Evolutionary conservation across 2,888 invertebrate genomes (phyloP), one percentile per base, ranked within the genome.

Genomic region (Callyntrura guangdongensis): DNA sequence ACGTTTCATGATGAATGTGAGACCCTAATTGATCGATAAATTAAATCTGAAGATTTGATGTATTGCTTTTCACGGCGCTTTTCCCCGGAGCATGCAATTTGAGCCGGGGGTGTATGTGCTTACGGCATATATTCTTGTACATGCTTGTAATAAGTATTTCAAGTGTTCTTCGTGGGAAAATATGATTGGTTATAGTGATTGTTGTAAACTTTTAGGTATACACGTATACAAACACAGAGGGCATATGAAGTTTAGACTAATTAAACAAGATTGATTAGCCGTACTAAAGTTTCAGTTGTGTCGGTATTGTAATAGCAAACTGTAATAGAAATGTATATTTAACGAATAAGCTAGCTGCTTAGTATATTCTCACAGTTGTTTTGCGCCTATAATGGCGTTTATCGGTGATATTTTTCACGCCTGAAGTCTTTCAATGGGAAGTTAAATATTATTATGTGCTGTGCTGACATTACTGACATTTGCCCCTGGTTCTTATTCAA

Each of bases 191-290:
- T n/a, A n/a, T n/a, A n/a, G 20, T 59, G 8, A 59, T 77, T 20
- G 47, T 49, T 20, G 20, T 27, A 14, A 45, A n/a, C 17, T 64
- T 12, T 64, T 11, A 22, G n/a, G 20, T n/a, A n/a, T n/a, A n/a
- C n/a, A n/a, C n/a, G 3, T 22, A 6, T n/a, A 9, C 14, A 2
- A 9, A 14, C 12, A 53, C 11, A 53, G 14, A 17, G 59, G 14
- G 25, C 17, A 22, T 11, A 53, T 64, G 64, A 67, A 67, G 67
- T 49, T 14, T 25, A 49, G 67, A 67, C 47, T 67, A 83, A 83
- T 83, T 83, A 83, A 82, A 64, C 17, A 82, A 82, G 82, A 82
- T 82, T 82, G 82, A 82, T 82, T 64, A 82, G 45, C 2, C 82
- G 17, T 64, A 20, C 14, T 64, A 3, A 17, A 22, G 36, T 64